A percentile compares a stretch with the other conserved stretches of the same genome.
These are phyloP conservation scores for Oryzias javanicus DNA, from an alignment of 2,113 vertebrate genomes.

Conservation along the genomic window DNA sequence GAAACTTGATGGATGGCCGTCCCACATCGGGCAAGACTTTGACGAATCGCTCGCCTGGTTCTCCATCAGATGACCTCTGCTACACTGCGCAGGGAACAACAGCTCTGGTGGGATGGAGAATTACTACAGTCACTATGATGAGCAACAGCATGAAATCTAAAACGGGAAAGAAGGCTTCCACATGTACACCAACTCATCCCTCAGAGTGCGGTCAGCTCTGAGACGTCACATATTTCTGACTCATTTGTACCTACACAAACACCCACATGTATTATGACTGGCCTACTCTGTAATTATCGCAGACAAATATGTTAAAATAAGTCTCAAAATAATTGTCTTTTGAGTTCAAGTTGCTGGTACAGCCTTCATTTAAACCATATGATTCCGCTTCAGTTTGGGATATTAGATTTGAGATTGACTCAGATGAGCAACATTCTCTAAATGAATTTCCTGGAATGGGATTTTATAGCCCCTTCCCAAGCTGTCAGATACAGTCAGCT, in stretches of 20 bases:
- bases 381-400: background rate
- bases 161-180: background rate
- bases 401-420: conserved; percentile 38
- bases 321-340: background rate
- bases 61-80: conserved; percentile 34
- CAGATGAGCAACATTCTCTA: conserved; percentile 42
- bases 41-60: conserved; percentile 12
- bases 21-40: conserved; percentile 16
- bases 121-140: background rate
- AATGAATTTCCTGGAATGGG: conserved; percentile 56
- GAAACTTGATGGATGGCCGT: conserved; percentile 40
- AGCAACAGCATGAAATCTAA: conserved; percentile 1
- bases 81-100: conserved; percentile 9
- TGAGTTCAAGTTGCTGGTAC: background rate
- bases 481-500: conserved; percentile 49
- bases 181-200: background rate
- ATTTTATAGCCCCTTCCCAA: conserved; percentile 52
- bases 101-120: background rate
- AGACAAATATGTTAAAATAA: conserved; percentile 4
- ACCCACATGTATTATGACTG: background rate
- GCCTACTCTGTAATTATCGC: conserved; percentile 1
- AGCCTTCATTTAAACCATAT: background rate
- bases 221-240: conserved; percentile 20
- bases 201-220: conserved; percentile 1
- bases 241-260: conserved; percentile 14